Evolutionary conservation across 2,797 vertebrate species (phyloP).

Genomic region (Clarias platycephalus): DNA sequence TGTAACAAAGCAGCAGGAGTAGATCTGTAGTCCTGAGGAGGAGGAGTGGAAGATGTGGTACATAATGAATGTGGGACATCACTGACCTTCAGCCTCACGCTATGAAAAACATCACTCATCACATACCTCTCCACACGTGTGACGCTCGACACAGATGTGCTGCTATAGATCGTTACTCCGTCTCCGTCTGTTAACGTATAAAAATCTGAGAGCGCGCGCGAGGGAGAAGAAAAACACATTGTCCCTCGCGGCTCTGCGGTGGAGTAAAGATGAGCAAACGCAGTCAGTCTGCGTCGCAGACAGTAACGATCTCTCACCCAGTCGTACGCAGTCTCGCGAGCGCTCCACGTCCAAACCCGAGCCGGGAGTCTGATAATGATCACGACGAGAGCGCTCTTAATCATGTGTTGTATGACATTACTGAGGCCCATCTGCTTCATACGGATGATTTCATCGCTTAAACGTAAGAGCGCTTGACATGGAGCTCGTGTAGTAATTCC

Average conservation of each 20-base stretch:
- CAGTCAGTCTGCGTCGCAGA: constrained; percentile 38
- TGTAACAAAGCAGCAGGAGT: not conserved
- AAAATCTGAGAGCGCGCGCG: constrained; percentile 10
- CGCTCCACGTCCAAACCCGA: constrained; percentile 13
- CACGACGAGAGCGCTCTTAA: constrained; percentile 27
- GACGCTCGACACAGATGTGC: constrained; percentile 36
- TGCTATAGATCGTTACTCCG: constrained; percentile 11
- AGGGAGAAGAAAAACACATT: constrained; percentile 19
- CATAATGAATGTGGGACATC: constrained; percentile 33
- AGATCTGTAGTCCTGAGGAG: not conserved
- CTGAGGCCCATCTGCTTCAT: constrained; percentile 15
- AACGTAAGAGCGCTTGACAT: constrained; percentile 21
- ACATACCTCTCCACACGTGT: constrained; percentile 40
- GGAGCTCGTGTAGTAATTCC: not conserved
- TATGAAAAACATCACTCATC: constrained; percentile 39
- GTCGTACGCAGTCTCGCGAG: not conserved
- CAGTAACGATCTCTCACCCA: constrained; percentile 32
- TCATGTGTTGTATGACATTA: constrained; percentile 21
- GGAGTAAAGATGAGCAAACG: constrained; percentile 25
- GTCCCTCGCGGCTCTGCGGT: not conserved
- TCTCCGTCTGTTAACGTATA: constrained; percentile 41
- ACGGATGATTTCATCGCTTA: constrained; percentile 41
- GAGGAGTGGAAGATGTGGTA: constrained; percentile 35
- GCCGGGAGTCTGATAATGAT: constrained; percentile 37
- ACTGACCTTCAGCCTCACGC: constrained; percentile 47